Base-by-base conservation (phyloP, 2,888 invertebrate species). In the Trilocha varians region DNA sequence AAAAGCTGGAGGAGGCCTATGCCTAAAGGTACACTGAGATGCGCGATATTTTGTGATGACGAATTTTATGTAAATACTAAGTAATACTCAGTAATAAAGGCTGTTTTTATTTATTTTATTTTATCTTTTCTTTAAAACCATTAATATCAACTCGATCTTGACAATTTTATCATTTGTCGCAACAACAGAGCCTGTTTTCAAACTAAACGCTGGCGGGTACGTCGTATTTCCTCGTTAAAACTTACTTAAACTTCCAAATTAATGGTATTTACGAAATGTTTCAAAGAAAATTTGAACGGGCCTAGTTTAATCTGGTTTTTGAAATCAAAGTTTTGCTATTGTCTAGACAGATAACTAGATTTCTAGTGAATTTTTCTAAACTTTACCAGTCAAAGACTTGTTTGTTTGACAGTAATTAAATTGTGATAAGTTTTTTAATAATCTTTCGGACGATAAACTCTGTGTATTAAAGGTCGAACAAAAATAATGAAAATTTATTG, bases 251-350 rank as follows among this genome's bases (percentile, higher is more conserved):
- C 50, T 59, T 55, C 41, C 36, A 43, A 56, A 39, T 42, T 34
- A 54, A 62, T 54, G 50, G 47, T 46, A 54, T 57, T 64, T 45
- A 45, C 52, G 55, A 58, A 57, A 59, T 52, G 53, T 55, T 55
- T 53, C 41, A 40, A 36, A 48, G 45, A 50, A 25, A 53, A 49
- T 47, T n/a, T 40, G 46, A 41, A 47, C 43, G 35, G 25, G 51
- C 35, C 57, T 51, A 38, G 43, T 34, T 47, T 53, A 46, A 52
- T 50, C 25, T 55, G 51, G 48, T 49, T 53, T 52, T 40, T 41
- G 32, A 38, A 44, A 43, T 46, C 36, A 43, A 45, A 32, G 35
- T 38, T 42, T 4, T 25, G 25, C 38, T 25, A 35, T 34, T 39
- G 38, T 42, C 42, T 42, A 25, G 32, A 15, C n/a, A 17, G 34